Evolutionary conservation across 1,140 invertebrate genomes (phyloP).

Genomic region (Zeugodacus cucurbitae): DNA sequence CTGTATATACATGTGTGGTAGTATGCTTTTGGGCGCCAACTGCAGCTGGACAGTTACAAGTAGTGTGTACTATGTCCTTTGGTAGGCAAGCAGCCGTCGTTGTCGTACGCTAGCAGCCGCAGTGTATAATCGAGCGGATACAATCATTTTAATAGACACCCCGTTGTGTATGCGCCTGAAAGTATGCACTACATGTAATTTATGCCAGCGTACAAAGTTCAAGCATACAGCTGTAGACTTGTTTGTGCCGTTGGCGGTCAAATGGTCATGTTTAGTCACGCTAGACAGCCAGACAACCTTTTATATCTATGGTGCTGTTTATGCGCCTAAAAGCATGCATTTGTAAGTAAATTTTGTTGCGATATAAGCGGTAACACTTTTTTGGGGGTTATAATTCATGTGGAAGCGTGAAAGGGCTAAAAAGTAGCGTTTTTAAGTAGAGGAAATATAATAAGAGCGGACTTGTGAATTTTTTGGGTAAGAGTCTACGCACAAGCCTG

Average conservation of each 20-base stretch:
- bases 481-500: too few relatives aligned
- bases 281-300: conserved; percentile 1
- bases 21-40: background rate
- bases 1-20: too few relatives aligned
- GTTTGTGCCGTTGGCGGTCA: background rate
- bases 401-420: background rate
- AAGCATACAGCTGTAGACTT: background rate
- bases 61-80: too few relatives aligned
- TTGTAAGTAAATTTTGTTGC: background rate
- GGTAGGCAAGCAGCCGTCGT: background rate
- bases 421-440: background rate
- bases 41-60: too few relatives aligned
- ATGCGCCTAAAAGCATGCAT: background rate
- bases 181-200: conserved; percentile 27
- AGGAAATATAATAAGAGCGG: background rate
- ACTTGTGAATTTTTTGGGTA: background rate
- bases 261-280: conserved; percentile 16
- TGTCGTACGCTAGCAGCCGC: conserved; percentile 41
- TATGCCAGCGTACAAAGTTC: background rate
- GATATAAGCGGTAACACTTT: background rate
- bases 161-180: conserved; percentile 52
- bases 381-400: background rate
- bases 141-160: conserved; percentile 66
- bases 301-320: background rate
- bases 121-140: conserved; percentile 65